Conservation (phyloP, 2,888 invertebrate species). For the Mamestra brassicae region DNA sequence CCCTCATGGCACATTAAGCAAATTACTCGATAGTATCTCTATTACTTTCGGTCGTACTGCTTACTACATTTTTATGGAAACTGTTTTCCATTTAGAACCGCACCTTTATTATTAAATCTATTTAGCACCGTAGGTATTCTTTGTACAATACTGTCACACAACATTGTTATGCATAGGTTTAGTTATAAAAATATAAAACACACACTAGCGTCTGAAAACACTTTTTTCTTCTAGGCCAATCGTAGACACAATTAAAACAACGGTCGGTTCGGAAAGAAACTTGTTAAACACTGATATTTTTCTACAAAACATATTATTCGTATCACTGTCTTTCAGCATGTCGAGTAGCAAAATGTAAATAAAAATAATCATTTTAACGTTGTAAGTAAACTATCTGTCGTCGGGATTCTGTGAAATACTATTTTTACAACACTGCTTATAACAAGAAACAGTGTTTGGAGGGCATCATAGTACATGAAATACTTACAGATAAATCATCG, state of each 20-base stretch:
- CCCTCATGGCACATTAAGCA: constrained; percentile 1
- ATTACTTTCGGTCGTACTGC: not conserved
- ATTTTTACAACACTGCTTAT: constrained; percentile 11
- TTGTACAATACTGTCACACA: not conserved
- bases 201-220: not conserved
- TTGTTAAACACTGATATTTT: not conserved
- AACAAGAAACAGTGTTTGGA: constrained; percentile 8
- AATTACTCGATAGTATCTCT: constrained; percentile 19
- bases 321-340: not conserved
- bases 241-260: not conserved
- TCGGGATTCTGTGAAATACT: constrained; percentile 1
- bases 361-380: constrained; percentile 30
- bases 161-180: not conserved
- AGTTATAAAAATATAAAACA: constrained; percentile 1
- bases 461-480: constrained; percentile 22
- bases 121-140: not conserved
- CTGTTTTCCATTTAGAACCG: not conserved
- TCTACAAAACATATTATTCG: constrained; percentile 3
- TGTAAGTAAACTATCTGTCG: constrained; percentile 13
- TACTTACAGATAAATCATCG: constrained; percentile 1
- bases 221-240: not conserved
- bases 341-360: constrained; percentile 1
- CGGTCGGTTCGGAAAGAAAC: not conserved
- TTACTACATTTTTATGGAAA: not conserved
- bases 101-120: not conserved